Evolutionary conservation across 2,797 vertebrate genomes (phyloP).

Genomic region (Chiroxiphia lanceolata): DNA sequence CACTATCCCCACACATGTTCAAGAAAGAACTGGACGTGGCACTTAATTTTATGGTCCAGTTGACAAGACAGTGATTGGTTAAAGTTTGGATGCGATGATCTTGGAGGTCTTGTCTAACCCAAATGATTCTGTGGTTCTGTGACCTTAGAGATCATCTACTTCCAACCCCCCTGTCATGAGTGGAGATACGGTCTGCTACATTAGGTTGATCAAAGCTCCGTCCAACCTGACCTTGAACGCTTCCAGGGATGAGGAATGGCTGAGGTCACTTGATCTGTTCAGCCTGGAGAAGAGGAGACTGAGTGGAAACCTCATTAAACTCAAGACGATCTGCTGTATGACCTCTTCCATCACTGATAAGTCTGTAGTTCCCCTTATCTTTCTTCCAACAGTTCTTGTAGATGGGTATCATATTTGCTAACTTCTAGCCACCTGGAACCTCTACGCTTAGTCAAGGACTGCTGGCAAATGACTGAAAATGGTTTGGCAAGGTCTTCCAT

Average conservation of each 20-base stretch:
- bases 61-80: neutral
- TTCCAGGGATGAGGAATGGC: too few relatives aligned
- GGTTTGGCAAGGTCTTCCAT: neutral
- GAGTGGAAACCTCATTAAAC: neutral
- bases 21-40: neutral
- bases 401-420: neutral
- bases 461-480: neutral
- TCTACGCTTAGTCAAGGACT: neutral
- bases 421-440: neutral
- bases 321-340: neutral
- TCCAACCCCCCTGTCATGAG: neutral
- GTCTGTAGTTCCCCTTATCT: neutral
- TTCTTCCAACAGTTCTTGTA: neutral
- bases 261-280: too few relatives aligned
- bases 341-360: neutral
- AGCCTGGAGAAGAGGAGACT: too few relatives aligned
- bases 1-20: neutral
- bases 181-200: neutral
- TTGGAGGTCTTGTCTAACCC: neutral
- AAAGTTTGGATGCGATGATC: neutral
- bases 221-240: neutral
- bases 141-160: neutral
- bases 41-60: neutral
- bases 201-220: accelerated
- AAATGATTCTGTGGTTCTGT: neutral